Percentiles rank a stretch among this genome's conserved stretches.
These are phyloP conservation scores for Aphaenogaster rudis DNA, from an alignment of 1,140 invertebrate species.

Conservation along the genomic window DNA sequence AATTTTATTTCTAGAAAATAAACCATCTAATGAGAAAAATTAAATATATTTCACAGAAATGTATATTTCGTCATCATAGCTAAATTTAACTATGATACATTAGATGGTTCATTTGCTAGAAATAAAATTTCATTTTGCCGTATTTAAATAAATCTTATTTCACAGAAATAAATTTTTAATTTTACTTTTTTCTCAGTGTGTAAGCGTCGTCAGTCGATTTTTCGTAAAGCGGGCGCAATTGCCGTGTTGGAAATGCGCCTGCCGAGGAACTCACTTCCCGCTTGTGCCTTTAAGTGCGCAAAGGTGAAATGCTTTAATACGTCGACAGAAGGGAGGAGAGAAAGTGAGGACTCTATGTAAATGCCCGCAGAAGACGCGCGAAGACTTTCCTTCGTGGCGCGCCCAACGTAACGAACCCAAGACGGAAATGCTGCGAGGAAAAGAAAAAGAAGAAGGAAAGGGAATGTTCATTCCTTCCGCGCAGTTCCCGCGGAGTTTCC, in stretches of 20 bases:
- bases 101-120: too few species aligned
- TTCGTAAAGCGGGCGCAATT: conserved; percentile 3
- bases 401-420: conserved; percentile 17
- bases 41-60: too few species aligned
- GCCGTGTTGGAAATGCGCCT: not conserved
- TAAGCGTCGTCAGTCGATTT: not conserved
- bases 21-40: too few species aligned
- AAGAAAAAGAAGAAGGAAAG: not conserved
- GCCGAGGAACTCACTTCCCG: conserved; percentile 5
- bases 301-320: conserved; percentile 43
- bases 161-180: too few species aligned
- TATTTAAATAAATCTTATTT: too few species aligned
- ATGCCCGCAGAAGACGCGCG: conserved; percentile 39
- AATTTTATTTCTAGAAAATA: too few species aligned
- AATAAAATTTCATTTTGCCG: too few species aligned
- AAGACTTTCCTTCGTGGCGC: conserved; percentile 20
- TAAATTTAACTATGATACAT: too few species aligned
- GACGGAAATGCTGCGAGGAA: not conserved
- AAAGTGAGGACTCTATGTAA: conserved; percentile 32
- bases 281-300: conserved; percentile 16
- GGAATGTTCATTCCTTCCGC: conserved; percentile 36
- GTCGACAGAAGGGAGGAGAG: not conserved
- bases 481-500: conserved; percentile 16
- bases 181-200: too few species aligned
- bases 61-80: too few species aligned